Evolutionary conservation across 2,113 vertebrate species (phyloP).

Genomic region (Dryoscopus gambensis): DNA sequence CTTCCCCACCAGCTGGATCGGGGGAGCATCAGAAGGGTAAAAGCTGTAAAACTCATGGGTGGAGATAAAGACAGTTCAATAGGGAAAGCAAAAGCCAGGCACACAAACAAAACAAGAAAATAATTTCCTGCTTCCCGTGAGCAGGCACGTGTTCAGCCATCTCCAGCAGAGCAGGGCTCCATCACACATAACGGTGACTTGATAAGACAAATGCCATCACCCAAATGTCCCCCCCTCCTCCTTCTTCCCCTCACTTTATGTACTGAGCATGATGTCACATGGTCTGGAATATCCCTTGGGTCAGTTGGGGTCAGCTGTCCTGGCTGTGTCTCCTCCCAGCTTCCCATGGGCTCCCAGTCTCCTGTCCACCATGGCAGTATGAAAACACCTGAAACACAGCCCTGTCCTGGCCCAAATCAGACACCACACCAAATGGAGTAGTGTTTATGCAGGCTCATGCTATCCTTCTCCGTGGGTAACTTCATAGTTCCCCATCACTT

Average conservation of each 20-base stretch:
- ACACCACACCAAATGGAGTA: background rate
- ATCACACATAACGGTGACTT: accelerated
- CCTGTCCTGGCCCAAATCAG: background rate
- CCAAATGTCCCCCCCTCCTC: background rate
- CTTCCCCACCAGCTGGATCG: background rate
- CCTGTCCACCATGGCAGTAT: background rate
- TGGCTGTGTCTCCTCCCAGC: background rate
- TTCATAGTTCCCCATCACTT: background rate
- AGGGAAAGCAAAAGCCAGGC: background rate
- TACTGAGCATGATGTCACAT: background rate
- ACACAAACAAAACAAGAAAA: background rate
- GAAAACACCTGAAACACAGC: background rate
- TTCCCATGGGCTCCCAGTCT: background rate
- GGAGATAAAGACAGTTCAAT: background rate
- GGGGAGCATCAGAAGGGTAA: background rate
- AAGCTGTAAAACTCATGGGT: background rate
- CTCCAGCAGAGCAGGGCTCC: too few relatives aligned
- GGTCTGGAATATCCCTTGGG: background rate
- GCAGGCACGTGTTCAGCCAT: background rate
- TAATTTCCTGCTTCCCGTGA: background rate
- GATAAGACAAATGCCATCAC: accelerated
- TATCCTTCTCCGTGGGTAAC: background rate
- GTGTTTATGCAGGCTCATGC: background rate
- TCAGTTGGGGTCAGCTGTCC: background rate
- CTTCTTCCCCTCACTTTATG: background rate